Evolutionary conservation across 53 echinoderm and acorn worm species (phyloP).

Genomic region (Patiria pectinifera): DNA sequence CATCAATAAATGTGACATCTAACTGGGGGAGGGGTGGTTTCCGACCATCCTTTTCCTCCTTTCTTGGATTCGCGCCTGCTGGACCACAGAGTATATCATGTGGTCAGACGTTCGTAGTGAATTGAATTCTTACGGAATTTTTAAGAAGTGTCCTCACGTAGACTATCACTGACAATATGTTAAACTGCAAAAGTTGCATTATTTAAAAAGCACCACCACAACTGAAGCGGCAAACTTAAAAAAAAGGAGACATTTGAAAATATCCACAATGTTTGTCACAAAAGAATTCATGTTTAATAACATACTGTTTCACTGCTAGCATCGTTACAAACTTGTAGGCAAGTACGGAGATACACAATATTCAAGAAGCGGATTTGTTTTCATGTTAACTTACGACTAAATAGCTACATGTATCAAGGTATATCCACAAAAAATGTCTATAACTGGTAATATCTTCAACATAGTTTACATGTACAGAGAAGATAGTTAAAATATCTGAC

Average conservation of each 20-base stretch:
- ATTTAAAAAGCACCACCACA: neutral
- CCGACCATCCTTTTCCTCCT: too few species aligned
- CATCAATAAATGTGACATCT: too few species aligned
- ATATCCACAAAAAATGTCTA: constrained; percentile 44
- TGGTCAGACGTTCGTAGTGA: too few species aligned
- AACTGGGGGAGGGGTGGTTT: too few species aligned
- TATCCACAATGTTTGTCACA: constrained; percentile 31
- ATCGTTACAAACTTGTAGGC: constrained; percentile 66
- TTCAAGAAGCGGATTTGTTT: constrained; percentile 42
- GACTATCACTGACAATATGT: too few species aligned
- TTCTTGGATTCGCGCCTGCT: too few species aligned
- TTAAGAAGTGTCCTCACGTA: too few species aligned
- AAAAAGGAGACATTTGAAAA: neutral
- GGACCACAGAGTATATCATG: too few species aligned
- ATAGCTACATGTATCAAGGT: constrained; percentile 43
- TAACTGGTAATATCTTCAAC: constrained; percentile 10
- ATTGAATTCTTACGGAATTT: too few species aligned
- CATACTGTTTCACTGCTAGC: constrained; percentile 65
- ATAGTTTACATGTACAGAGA: constrained; percentile 22
- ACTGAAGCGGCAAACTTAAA: neutral
- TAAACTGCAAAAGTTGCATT: too few species aligned
- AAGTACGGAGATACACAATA: constrained; percentile 61
- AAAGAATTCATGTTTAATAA: constrained; percentile 58
- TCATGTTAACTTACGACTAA: neutral
- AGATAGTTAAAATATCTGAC: constrained; percentile 41